Base-by-base conservation (phyloP, 2,113 vertebrate species). In the Prunella fulvescens region DNA sequence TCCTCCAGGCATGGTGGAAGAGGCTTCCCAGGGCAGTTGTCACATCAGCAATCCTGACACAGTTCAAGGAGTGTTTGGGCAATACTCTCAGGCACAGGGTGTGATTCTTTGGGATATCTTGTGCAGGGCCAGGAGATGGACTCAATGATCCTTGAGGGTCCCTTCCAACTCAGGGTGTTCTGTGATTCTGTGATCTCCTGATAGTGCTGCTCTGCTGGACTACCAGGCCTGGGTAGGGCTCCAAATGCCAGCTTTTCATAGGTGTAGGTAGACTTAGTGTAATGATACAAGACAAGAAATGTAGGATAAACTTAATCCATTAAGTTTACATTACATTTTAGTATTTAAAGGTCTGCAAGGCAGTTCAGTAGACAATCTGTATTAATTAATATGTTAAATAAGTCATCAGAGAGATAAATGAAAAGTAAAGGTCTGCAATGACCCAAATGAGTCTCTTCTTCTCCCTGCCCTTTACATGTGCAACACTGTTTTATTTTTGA, bases 341-440 rank as follows among this genome's bases (percentile, higher is more conserved):
- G n/a, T n/a, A n/a, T n/a, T n/a, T n/a, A n/a, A n/a, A n/a, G n/a
- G n/a, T n/a, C n/a, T n/a, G n/a, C n/a, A n/a, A n/a, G 66, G 40
- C 62, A 44, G 12, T 61, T 76, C 48, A 53, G 40, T 39, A 92
- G 81, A 88, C 88, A 91, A 89, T 71, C 12, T 92, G 31, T 95
- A 81, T 94, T 93, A 96, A 94, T 76, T 42, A 89, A 76, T 71
- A 40, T 50, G 62, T 93, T 80, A 81, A 96, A 95, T 90, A 96
- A 77, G 33, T 70, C 29, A 87, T 88, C 60, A 72, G 88, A 40
- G 76, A 96, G 64, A 95, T 93, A 95, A 96, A 95, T 92, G 6
- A 89, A 96, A 74, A 92, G 18, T 56, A 79, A 48, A 92, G 81
- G 44, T 84, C 73, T 96, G 64, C 71, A 90, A 48, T 64, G 72